Base-by-base conservation (phyloP, 2,888 invertebrate genomes). In the Drosophila tripunctata region DNA sequence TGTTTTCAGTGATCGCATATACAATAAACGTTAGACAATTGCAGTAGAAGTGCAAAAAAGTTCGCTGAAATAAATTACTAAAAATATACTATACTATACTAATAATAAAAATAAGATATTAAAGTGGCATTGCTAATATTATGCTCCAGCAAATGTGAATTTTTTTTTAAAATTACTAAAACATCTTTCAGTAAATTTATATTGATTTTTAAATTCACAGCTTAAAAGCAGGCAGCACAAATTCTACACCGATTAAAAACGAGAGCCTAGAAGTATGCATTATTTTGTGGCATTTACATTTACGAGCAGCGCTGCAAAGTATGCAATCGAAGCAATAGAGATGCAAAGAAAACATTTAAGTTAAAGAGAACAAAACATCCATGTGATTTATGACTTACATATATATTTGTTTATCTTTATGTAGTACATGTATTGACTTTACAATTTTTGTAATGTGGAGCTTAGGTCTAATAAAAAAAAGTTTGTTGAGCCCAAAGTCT, bases 361-460 rank as follows among this genome's bases (percentile, higher is more conserved):
- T 12, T 12, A n/a, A 4, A 22, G n/a, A 22, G 8, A 40, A 19
- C n/a, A 27, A 43, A 14, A 22, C 21, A 24, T 30, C 30, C 47
- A 48, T 57, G 57, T 41, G 41, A 48, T 48, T 55, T 7, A 27
- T 30, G 57, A 48, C 56, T 50, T 40, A 31, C 51, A 62, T 47
- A 27, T 63, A 6, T 8, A 1, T 44, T 19, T 4, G 6, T 19
- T 2, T 36, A 19, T 35, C 8, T 8, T 8, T 41, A 8, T 8
- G n/a, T 17, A 24, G n/a, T 22, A 10, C n/a, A 21, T 35, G 2
- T 15, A 27, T 30, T 50, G n/a, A 38, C 17, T 36, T 19, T 24
- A 38, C 12, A 10, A 8, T 24, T 27, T 10, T 35, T 21, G 24
- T 22, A n/a, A 15, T 27, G 10, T 43, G 27, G 15, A 43, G 1